Evolutionary conservation across 2,888 invertebrate genomes (phyloP), one percentile per base, ranked within the genome.

Genomic region (Pantelozetes paolii): DNA sequence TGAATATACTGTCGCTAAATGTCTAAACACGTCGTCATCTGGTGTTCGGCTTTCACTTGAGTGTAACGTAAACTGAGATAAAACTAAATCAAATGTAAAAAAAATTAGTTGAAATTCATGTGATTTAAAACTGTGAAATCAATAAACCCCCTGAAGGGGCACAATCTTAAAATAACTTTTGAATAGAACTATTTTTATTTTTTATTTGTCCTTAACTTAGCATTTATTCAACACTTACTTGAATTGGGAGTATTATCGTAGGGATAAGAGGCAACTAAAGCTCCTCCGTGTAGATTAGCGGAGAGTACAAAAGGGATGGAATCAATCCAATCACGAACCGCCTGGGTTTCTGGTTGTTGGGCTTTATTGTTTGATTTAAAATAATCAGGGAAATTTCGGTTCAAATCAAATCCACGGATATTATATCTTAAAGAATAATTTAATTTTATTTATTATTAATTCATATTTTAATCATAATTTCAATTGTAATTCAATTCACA

Each of bases 331-430:
- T 93, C 90, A 82, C 94, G 93, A 6, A 96, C 90, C 0, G 94
- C 92, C 80, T 90, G 90, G 0, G 95, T 94, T 85, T 97, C 97
- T n/a, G 94, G 93, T 82, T 96, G 94, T 0, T 89, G 89, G 32
- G 76, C 71, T 80, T 90, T 91, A 78, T 90, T 89, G 83, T 92
- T 92, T 79, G 90, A 88, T 81, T 92, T 92, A 84, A 94, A 94
- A 82, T 90, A 91, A 83, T 96, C 96, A 0, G 96, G 96, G 84
- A 97, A 97, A 84, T 97, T 96, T 74, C 97, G 88, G 84, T 97
- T 97, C 79, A 97, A 84, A 82, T 97, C 96, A 81, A 90, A 91
- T 8, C 91, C 91, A 50, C 90, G 87, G 0, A 93, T 89, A 82
- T 94, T 94, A 82, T 91, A 90, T 79, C 92, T 90, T 80, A 28